Evolutionary conservation across 2,797 vertebrate genomes (phyloP), one percentile per base, ranked within the genome.

Genomic region (Pelobates cultripes): DNA sequence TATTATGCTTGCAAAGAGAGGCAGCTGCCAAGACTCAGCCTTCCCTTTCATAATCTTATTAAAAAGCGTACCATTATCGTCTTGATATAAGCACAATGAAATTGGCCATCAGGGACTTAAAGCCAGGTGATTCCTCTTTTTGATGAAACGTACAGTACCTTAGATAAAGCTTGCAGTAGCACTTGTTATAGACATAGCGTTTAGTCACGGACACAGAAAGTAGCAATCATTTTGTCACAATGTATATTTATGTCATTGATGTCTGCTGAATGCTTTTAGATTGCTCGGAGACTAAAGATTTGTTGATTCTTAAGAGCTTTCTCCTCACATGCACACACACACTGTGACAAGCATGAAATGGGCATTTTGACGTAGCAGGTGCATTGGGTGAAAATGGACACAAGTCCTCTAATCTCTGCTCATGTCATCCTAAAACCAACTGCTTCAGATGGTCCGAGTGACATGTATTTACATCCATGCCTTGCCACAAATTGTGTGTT

Each of bases 11-110:
- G 77, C 88, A 87, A 80, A 88, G 87, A 74, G 86, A 87, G 92
- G 88, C 94, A 94, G 93, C 92, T 94, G 90, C 86, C 84, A 87
- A 83, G 79, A 77, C 84, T 79, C 84, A 86, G 90, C 89, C 86
- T 86, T 86, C 87, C 88, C 90, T 88, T 87, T 91, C 90, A 92
- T 92, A 94, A 95, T 93, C 93, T 88, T 87, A 92, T 94, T 94
- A 87, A 89, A 91, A 88, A 86, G 47, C 81, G 60, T 76, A 88
- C 88, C 89, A 91, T 94, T 94, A 90, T 93, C 88, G 89, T 93
- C 91, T 89, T 94, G 93, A 94, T 93, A 90, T 91, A 89, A 91
- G 91, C 90, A 91, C 92, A 91, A 91, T 92, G 87, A 91, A 90
- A 88, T 82, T 85, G 88, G 89, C 91, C 93, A 94, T 92, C 93